Conservation (phyloP, 2,888 invertebrate species). For the Blera fallax region DNA sequence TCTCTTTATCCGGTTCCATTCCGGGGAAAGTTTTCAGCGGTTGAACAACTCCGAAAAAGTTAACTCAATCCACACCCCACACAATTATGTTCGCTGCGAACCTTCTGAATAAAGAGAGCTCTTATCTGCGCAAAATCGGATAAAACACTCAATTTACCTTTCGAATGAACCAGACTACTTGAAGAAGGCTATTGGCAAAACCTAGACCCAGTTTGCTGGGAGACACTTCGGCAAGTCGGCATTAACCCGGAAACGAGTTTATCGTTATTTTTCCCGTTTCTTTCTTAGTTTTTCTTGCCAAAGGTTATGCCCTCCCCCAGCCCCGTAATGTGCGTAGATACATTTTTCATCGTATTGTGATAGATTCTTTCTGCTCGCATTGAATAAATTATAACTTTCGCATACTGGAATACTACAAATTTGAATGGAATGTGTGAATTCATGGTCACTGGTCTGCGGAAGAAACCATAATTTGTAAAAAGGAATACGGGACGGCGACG, state of each 20-base stretch:
- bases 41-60: conserved; percentile 44
- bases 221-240: conserved; percentile 37
- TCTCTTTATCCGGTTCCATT: conserved; percentile 54
- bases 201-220: conserved; percentile 71
- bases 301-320: conserved; percentile 15
- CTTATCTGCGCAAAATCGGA: conserved; percentile 20
- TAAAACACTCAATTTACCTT: conserved; percentile 7
- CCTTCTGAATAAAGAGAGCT: conserved; percentile 52
- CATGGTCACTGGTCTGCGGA: conserved; percentile 47
- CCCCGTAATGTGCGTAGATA: conserved; percentile 11
- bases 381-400: conserved; percentile 64
- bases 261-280: background rate
- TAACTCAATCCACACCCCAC: background rate
- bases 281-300: conserved; percentile 5
- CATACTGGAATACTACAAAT: conserved; percentile 9
- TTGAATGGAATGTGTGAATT: conserved; percentile 51
- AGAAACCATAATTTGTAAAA: conserved; percentile 20
- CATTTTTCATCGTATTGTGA: conserved; percentile 50
- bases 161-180: conserved; percentile 59
- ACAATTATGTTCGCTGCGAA: conserved; percentile 12
- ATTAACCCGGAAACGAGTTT: conserved; percentile 20
- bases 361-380: conserved; percentile 60
- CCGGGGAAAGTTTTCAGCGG: background rate
- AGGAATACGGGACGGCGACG: background rate
- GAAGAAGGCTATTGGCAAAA: conserved; percentile 36